Conservation (phyloP, 2,888 invertebrate species). For the Chalcosyrphus nemorum region DNA sequence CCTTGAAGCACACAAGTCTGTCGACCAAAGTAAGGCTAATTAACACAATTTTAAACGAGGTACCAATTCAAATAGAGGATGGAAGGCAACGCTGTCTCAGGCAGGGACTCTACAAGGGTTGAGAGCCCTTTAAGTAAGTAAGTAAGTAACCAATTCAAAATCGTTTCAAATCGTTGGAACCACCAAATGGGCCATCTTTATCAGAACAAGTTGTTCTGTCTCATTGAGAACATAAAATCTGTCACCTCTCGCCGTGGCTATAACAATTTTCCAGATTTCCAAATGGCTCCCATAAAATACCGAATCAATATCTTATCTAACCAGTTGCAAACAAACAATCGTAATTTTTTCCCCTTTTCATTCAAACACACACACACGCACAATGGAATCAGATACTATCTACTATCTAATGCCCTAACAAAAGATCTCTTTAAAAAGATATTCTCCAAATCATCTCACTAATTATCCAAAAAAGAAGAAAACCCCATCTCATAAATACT, state of each 20-base stretch:
- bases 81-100: too few relatives aligned
- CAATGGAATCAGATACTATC: background rate
- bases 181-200: too few relatives aligned
- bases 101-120: too few relatives aligned
- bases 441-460: slow-evolving; percentile 60
- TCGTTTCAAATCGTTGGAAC: too few relatives aligned
- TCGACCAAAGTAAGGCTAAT: too few relatives aligned
- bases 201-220: background rate
- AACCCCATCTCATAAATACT: slow-evolving; percentile 70
- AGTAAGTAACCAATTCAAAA: too few relatives aligned
- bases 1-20: too few relatives aligned
- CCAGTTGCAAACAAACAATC: slow-evolving; percentile 53
- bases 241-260: background rate
- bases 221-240: slow-evolving; percentile 4
- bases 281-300: slow-evolving; percentile 20
- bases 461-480: slow-evolving; percentile 70
- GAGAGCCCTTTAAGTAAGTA: too few relatives aligned
- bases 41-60: too few relatives aligned
- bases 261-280: background rate
- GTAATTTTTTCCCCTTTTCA: slow-evolving; percentile 19
- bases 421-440: slow-evolving; percentile 58
- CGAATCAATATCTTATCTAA: slow-evolving; percentile 24
- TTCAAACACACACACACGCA: slow-evolving; percentile 5
- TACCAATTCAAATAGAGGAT: too few relatives aligned
- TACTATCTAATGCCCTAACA: slow-evolving; percentile 9